Base-by-base conservation (phyloP, 2,888 invertebrate species). In the Anaspis maculata region DNA sequence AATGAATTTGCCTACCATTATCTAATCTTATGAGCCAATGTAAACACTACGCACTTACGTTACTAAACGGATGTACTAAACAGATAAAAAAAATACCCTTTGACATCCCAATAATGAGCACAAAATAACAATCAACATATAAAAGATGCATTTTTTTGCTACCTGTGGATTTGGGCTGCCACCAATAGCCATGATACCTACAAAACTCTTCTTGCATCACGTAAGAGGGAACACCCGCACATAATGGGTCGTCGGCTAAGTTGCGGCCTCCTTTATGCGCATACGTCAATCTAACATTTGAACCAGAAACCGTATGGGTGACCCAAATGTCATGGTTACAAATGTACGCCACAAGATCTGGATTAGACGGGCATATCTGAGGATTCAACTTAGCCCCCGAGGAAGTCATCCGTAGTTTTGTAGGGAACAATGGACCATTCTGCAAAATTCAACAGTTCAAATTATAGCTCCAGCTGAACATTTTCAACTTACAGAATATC, bases 191-290 rank as follows among this genome's bases (percentile, higher is more conserved):
- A 36, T 88, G 89, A 63, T 92, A 97, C 19, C 95, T 71, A 45
- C 87, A 87, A 66, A 98, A 96, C 68, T 98, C 98, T 63, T 98
- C 98, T 65, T 97, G 97, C 62, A 94, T 92, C 1, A 98, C 92
- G 66, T 96, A 98, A 2, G 94, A 92, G 0, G 98, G 95, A n/a
- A 91, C 83, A 0, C 97, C 97, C 0, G 95, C 91, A 53, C 84
- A 87, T 0, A 83, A 65, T 0, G 91, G 89, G 64, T 91, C 90
- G 47, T 89, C 87, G 1, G 79, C 74, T 51, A 89, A 66, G 40
- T 72, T 74, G 44, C 73, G 66, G 4, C 77, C 75, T 3, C 79
- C 78, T 61, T 77, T 79, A 50, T 79, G 79, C 1, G 79, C 78
- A 55, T 74, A 78, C 11, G 83, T 83, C 41, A 84, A 61, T 44